Conservation (phyloP, 1,140 invertebrate genomes). For the Calephelis nemesis region DNA sequence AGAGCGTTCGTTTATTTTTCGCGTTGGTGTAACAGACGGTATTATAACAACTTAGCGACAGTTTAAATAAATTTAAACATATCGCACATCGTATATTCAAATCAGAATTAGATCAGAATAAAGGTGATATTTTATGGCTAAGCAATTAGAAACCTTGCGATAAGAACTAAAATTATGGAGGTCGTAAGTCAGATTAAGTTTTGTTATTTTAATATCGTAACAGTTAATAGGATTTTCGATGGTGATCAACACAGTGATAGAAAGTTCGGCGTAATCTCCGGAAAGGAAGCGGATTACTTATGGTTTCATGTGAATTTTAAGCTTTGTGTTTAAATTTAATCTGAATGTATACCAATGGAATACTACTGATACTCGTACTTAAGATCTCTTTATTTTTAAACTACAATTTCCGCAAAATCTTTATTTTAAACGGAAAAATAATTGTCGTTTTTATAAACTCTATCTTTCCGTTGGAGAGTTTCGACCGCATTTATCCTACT, state of each 20-base stretch:
- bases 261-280: not conserved
- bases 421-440: no score
- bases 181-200: conserved; percentile 23
- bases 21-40: conserved; percentile 24
- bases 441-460: no score
- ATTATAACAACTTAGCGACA: conserved; percentile 25
- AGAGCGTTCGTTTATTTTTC: conserved; percentile 10
- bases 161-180: conserved; percentile 35
- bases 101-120: conserved; percentile 34
- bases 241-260: not conserved
- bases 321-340: no score
- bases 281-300: not conserved
- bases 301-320: not conserved
- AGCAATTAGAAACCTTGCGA: conserved; percentile 18
- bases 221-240: conserved; percentile 11
- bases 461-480: no score
- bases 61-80: conserved; percentile 37
- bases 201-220: conserved; percentile 24
- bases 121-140: conserved; percentile 21
- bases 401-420: no score
- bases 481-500: no score
- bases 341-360: no score
- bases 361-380: no score
- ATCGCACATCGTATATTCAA: conserved; percentile 30
- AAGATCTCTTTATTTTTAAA: no score